These are phyloP conservation scores for Lota lota DNA, from an alignment of 2,113 vertebrate species.

Conservation along the genomic window DNA sequence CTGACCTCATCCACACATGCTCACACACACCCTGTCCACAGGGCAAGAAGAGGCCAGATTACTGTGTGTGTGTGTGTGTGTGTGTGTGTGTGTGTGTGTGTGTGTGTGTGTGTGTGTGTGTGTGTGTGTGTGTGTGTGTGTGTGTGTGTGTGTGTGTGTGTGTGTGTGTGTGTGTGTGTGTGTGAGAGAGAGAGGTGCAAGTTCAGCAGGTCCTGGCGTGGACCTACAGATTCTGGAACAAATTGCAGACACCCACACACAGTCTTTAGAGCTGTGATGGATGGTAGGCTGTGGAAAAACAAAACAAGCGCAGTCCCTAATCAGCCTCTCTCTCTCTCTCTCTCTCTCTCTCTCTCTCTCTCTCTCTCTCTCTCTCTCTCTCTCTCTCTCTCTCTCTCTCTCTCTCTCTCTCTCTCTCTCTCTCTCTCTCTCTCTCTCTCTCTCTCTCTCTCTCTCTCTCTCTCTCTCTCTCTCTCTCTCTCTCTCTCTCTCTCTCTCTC, in stretches of 20 bases:
- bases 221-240: slow-evolving; percentile 30
- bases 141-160: no score
- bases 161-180: neutral
- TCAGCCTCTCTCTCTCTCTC: slow-evolving; percentile 16
- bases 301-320: slow-evolving; percentile 34
- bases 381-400: neutral
- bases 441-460: slow-evolving; percentile 8
- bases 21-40: no score
- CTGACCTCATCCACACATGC: slow-evolving; percentile 10
- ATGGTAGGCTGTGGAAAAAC: slow-evolving; percentile 43
- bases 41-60: no score
- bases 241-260: slow-evolving; percentile 44
- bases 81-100: neutral
- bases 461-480: neutral
- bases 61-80: no score
- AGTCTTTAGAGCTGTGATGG: slow-evolving; percentile 49
- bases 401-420: neutral
- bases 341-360: neutral
- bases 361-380: slow-evolving; percentile 6
- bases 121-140: neutral
- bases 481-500: neutral
- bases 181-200: slow-evolving; percentile 18
- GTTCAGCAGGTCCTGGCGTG: neutral
- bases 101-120: slow-evolving; percentile 4
- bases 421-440: neutral